phyloP scores from a whole-genome alignment of 2,113 vertebrate species.

The Gavia stellata region DNA sequence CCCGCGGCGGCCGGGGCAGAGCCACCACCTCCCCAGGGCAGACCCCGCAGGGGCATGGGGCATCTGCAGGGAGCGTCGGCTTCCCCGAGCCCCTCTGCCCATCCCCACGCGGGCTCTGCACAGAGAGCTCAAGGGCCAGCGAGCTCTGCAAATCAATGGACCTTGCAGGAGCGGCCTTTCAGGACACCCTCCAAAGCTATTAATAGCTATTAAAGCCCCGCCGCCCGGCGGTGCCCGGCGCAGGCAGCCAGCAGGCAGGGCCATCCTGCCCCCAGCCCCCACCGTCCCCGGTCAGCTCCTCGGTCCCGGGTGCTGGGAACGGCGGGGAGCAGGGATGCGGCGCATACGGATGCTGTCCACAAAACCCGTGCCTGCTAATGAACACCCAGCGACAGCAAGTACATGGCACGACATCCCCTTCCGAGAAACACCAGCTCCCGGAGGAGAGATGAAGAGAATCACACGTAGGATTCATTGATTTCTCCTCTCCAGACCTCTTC shows the following conservation, averaged over 20 bases:
- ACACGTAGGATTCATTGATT: neutral
- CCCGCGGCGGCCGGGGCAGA: neutral
- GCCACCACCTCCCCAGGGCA: neutral
- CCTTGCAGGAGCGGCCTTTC: neutral
- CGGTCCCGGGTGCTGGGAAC: neutral
- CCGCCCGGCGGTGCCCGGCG: neutral
- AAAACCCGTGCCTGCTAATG: fast-evolving
- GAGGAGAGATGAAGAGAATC: neutral
- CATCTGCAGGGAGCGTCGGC: too few species aligned
- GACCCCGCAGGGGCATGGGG: too few species aligned
- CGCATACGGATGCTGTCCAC: fast-evolving
- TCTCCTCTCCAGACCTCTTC: neutral
- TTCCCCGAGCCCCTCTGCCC: neutral
- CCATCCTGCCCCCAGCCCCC: neutral
- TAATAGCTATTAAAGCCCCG: neutral
- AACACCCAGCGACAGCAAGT: neutral
- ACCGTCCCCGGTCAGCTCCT: too few species aligned
- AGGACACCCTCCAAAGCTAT: neutral
- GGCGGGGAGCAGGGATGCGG: neutral
- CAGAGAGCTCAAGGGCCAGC: neutral
- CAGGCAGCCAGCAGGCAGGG: neutral
- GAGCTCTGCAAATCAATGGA: neutral
- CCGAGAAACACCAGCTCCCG: neutral
- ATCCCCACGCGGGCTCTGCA: neutral
- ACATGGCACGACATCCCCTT: fast-evolving